phyloP scores from a whole-genome alignment of 2,888 invertebrate species.

The Phorcus lineatus region DNA sequence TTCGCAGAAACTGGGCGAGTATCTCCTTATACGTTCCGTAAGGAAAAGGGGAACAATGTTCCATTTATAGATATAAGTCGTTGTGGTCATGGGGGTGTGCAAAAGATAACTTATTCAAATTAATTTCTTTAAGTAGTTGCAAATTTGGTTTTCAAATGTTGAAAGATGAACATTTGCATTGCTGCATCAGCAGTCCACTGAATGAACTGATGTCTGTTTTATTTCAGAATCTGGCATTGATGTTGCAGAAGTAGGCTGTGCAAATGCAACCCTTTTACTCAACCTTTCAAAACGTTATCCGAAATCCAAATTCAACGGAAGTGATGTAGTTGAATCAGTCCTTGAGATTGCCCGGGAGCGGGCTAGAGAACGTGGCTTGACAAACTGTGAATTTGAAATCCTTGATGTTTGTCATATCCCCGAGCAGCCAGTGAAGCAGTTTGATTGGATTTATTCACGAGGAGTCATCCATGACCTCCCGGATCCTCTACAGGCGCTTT shows the following conservation, averaged over 20 bases:
- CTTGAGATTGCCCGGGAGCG: neutral
- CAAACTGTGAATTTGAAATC: neutral
- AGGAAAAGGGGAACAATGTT: too few species aligned
- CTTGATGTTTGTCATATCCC: constrained; percentile 30
- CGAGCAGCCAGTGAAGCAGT: constrained; percentile 24
- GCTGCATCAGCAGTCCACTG: too few species aligned
- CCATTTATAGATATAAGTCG: too few species aligned
- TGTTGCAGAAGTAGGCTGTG: constrained; percentile 4
- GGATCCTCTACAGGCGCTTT: constrained; percentile 29
- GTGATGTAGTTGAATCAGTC: neutral
- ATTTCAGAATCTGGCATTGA: constrained; percentile 1
- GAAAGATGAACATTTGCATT: too few species aligned
- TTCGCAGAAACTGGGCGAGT: neutral
- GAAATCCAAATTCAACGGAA: neutral
- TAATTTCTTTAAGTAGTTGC: too few species aligned
- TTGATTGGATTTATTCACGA: constrained; percentile 32
- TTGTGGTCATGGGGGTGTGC: too few species aligned
- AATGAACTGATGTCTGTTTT: neutral
- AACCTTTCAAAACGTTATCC: neutral
- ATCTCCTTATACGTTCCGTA: neutral
- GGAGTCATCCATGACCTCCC: constrained; percentile 43
- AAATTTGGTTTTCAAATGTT: too few species aligned
- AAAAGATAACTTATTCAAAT: too few species aligned
- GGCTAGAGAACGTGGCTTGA: neutral
- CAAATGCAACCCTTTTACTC: neutral